A percentile compares a stretch with the other conserved stretches of the same genome.
phyloP scores from a whole-genome alignment of 2,113 vertebrate species.

The Perca schrenkii region DNA sequence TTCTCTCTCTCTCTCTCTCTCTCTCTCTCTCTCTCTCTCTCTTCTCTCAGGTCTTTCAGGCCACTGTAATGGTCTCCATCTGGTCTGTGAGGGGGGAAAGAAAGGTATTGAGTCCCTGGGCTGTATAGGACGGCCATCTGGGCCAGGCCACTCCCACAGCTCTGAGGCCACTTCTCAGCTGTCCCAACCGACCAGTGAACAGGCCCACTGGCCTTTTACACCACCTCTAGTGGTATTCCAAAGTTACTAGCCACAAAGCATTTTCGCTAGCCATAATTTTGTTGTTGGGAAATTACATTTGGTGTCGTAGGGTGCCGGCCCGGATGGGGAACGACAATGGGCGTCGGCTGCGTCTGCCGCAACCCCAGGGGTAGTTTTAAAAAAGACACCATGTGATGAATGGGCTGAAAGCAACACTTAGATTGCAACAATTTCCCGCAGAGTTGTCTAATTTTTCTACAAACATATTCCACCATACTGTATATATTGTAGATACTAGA shows the following conservation, averaged over 20 bases:
- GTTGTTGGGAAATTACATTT: no score
- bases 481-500: background rate
- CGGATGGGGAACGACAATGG: no score
- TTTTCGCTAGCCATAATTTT: no score
- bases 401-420: background rate
- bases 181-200: conserved; percentile 47
- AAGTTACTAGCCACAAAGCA: no score
- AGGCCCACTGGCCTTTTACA: conserved; percentile 17
- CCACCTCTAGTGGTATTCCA: no score
- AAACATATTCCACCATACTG: background rate
- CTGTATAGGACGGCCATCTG: conserved; percentile 81
- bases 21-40: conserved; percentile 1
- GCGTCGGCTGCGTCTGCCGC: no score
- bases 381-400: no score
- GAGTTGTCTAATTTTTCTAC: no score
- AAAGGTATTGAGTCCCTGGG: conserved; percentile 72
- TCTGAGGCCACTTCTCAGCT: conserved; percentile 68
- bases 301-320: no score
- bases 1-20: conserved; percentile 19
- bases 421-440: no score
- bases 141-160: conserved; percentile 64
- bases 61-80: conserved; percentile 78
- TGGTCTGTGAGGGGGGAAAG: conserved; percentile 65
- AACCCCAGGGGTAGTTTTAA: no score
- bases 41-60: conserved; percentile 68